phyloP scores from a whole-genome alignment of 2,113 vertebrate species.

The Casuarius casuarius region DNA sequence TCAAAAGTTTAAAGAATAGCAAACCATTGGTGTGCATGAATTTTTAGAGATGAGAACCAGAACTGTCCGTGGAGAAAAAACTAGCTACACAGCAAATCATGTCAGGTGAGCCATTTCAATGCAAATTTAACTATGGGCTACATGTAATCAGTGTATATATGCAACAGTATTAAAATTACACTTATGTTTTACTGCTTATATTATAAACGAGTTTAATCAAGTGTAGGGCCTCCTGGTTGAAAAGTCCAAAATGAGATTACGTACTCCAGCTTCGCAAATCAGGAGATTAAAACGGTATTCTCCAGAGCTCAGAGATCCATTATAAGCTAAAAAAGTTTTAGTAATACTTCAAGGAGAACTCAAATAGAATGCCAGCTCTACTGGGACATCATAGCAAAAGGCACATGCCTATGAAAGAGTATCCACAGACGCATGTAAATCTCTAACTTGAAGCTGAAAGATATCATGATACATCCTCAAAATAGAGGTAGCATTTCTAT shows the following conservation, averaged over 20 bases:
- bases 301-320: constrained; percentile 34
- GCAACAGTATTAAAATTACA: neutral
- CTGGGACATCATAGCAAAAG: neutral
- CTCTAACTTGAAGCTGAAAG: neutral
- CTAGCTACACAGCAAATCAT: neutral
- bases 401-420: neutral
- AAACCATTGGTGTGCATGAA: neutral
- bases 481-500: neutral
- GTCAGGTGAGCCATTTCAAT: neutral
- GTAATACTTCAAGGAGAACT: constrained; percentile 46
- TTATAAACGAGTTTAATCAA: constrained; percentile 23
- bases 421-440: neutral
- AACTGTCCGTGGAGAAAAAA: neutral
- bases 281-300: constrained; percentile 32
- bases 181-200: neutral
- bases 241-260: constrained; percentile 11
- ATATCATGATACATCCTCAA: neutral
- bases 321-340: constrained; percentile 1
- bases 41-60: neutral
- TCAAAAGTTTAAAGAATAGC: neutral
- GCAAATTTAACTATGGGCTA: neutral
- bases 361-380: constrained; percentile 34
- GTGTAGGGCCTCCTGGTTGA: neutral
- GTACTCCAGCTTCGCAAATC: neutral
- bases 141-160: neutral